Evolutionary conservation across 2,888 invertebrate species (phyloP).

Genomic region (Ganaspis brasiliensis): DNA sequence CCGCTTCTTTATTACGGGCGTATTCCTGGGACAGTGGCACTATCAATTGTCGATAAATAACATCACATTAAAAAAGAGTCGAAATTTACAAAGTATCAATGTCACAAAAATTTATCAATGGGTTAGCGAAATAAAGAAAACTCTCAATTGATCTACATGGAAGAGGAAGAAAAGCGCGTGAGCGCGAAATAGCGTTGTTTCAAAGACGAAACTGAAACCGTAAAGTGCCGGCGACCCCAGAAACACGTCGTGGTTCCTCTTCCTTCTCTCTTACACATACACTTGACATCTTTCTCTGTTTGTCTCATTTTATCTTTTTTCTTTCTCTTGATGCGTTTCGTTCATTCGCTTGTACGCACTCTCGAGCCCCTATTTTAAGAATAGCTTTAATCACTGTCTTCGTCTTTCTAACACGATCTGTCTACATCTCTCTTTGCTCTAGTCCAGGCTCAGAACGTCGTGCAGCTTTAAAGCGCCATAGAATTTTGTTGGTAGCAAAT

Average conservation of each 20-base stretch:
- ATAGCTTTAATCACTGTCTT: conserved; percentile 75
- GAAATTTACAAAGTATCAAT: conserved; percentile 50
- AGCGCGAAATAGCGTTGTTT: conserved; percentile 71
- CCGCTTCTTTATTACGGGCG: not conserved
- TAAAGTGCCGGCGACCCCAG: conserved; percentile 77
- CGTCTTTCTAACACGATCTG: conserved; percentile 53
- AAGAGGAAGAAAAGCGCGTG: conserved; percentile 68
- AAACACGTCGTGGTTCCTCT: conserved; percentile 64
- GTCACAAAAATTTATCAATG: conserved; percentile 52
- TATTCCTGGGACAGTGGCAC: not conserved
- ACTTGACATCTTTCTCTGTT: conserved; percentile 61
- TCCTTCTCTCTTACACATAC: conserved; percentile 61
- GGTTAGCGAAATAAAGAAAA: conserved; percentile 55
- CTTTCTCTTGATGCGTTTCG: conserved; percentile 49
- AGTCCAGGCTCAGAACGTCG: conserved; percentile 31
- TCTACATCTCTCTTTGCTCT: conserved; percentile 38
- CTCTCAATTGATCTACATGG: conserved; percentile 65
- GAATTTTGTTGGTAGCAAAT: conserved; percentile 41
- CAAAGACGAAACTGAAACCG: conserved; percentile 75
- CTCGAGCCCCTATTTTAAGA: conserved; percentile 79
- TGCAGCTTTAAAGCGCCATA: conserved; percentile 13
- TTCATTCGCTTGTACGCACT: conserved; percentile 59
- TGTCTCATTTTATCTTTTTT: conserved; percentile 52
- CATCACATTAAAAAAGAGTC: conserved; percentile 33
- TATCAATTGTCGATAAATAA: not conserved